Evolutionary conservation across 2,888 invertebrate genomes (phyloP).

Genomic region (Apotomis betuletana): DNA sequence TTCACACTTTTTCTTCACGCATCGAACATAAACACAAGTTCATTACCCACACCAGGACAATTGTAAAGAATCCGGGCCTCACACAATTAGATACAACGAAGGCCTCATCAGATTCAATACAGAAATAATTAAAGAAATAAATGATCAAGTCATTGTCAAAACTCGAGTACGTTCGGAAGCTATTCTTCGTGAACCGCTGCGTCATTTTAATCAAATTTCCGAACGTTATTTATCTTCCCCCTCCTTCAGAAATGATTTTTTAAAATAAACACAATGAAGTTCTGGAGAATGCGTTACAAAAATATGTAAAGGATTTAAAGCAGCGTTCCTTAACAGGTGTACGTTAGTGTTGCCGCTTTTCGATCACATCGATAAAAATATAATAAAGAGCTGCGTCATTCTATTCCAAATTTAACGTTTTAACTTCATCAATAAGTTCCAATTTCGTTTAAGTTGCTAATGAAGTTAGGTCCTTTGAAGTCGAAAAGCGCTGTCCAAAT

Average conservation of each 20-base stretch:
- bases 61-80: conserved; percentile 22
- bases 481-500: conserved; percentile 52
- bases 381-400: not conserved
- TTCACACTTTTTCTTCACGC: not conserved
- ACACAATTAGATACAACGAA: conserved; percentile 31
- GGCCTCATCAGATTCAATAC: conserved; percentile 49
- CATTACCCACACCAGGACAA: conserved; percentile 27
- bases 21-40: conserved; percentile 12
- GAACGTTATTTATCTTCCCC: conserved; percentile 65
- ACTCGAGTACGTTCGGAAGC: conserved; percentile 60
- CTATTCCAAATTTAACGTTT: conserved; percentile 35
- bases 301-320: conserved; percentile 76
- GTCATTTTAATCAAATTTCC: conserved; percentile 72
- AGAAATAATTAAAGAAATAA: conserved; percentile 58
- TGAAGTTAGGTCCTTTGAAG: conserved; percentile 29
- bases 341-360: conserved; percentile 55
- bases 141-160: conserved; percentile 53
- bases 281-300: conserved; percentile 74
- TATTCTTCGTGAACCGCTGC: conserved; percentile 56
- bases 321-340: conserved; percentile 74
- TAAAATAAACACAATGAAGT: conserved; percentile 66
- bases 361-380: conserved; percentile 36
- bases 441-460: conserved; percentile 40
- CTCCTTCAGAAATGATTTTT: conserved; percentile 55
- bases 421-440: conserved; percentile 17